These are phyloP conservation scores for Bryconaethiops microstoma DNA, from an alignment of 2,797 vertebrate genomes.

Conservation along the genomic window DNA sequence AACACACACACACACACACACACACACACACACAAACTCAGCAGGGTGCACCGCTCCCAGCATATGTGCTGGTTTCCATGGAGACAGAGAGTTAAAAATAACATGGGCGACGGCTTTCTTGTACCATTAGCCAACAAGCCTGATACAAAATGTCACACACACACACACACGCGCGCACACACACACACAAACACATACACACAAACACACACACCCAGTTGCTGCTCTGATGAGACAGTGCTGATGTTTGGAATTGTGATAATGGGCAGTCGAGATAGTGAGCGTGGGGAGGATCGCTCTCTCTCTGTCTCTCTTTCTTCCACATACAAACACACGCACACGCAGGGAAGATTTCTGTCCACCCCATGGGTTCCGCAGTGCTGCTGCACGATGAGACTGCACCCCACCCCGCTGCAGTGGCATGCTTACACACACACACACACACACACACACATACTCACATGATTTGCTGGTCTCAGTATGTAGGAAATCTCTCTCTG, in stretches of 20 bases:
- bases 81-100: conserved; percentile 86
- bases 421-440: conserved; percentile 38
- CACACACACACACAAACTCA: conserved; percentile 56
- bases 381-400: conserved; percentile 53
- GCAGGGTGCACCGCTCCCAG: conserved; percentile 70
- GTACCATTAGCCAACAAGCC: conserved; percentile 78
- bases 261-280: conserved; percentile 29
- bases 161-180: conserved; percentile 41
- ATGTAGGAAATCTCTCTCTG: neutral
- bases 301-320: neutral
- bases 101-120: conserved; percentile 81
- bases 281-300: conserved; percentile 19
- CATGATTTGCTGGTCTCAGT: conserved; percentile 10
- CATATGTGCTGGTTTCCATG: conserved; percentile 82
- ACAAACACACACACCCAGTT: conserved; percentile 48
- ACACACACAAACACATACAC: conserved; percentile 43
- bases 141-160: conserved; percentile 61
- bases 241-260: conserved; percentile 45
- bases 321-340: neutral
- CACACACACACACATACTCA: conserved; percentile 35
- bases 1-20: conserved; percentile 40
- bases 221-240: conserved; percentile 37
- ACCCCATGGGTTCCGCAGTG: conserved; percentile 58
- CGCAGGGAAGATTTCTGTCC: conserved; percentile 33
- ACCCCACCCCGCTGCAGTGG: conserved; percentile 62